Percentiles rank a stretch among this genome's conserved stretches.
These are phyloP conservation scores for Siderastrea siderea DNA, from an alignment of 92 coral and sea anemone species.

Conservation along the genomic window DNA sequence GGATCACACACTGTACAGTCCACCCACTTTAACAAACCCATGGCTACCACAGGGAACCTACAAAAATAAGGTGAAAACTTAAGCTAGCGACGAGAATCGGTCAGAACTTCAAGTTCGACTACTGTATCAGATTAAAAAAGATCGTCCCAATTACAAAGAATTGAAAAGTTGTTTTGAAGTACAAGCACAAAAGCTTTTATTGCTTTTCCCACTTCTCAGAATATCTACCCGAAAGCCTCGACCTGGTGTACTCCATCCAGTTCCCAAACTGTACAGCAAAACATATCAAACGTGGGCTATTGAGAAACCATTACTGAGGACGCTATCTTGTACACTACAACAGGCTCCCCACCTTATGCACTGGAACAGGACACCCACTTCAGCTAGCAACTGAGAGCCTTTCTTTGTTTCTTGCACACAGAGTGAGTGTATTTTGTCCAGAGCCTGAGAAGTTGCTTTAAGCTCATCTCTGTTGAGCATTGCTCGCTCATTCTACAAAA, in stretches of 20 bases:
- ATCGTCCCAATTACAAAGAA: too few species aligned
- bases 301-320: too few species aligned
- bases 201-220: too few species aligned
- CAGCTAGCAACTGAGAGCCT: conserved; percentile 89
- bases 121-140: too few species aligned
- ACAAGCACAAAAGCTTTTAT: too few species aligned
- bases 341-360: conserved; percentile 77
- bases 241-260: too few species aligned
- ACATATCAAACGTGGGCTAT: too few species aligned
- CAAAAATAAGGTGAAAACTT: background rate
- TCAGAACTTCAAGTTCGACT: background rate
- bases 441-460: conserved; percentile 93
- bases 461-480: conserved; percentile 92
- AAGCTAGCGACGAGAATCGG: background rate
- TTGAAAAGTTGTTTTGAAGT: too few species aligned
- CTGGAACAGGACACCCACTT: conserved; percentile 93
- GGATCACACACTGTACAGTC: conserved; percentile 98
- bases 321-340: too few species aligned
- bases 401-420: conserved; percentile 95
- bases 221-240: too few species aligned
- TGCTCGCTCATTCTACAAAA: conserved; percentile 75
- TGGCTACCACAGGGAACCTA: conserved; percentile 97
- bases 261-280: too few species aligned
- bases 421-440: conserved; percentile 90
- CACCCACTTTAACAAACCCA: conserved; percentile 99